A percentile compares a stretch with the other conserved stretches of the same genome.
phyloP scores from a whole-genome alignment of 2,113 vertebrate species.

The Panurus biarmicus region DNA sequence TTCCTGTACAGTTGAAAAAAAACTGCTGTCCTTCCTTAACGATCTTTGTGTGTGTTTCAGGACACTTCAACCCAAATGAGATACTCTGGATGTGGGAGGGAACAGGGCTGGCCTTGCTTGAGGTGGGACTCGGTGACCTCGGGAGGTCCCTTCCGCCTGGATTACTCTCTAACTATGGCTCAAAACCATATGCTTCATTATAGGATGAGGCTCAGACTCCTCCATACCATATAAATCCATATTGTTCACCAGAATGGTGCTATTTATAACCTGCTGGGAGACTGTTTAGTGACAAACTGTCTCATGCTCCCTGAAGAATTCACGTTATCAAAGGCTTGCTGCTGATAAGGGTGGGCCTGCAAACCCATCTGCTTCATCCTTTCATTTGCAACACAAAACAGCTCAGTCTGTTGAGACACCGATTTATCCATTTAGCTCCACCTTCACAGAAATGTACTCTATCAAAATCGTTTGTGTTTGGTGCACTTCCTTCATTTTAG shows the following conservation, averaged over 20 bases:
- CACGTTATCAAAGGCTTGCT: slow-evolving; percentile 13
- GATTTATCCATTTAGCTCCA: neutral
- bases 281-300: slow-evolving; percentile 17
- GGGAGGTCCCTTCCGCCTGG: neutral
- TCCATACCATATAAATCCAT: slow-evolving; percentile 57
- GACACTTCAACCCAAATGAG: neutral
- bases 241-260: neutral
- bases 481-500: neutral
- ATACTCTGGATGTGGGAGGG: neutral
- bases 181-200: neutral
- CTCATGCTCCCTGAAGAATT: slow-evolving; percentile 39
- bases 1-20: neutral
- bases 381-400: neutral
- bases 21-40: accelerated
- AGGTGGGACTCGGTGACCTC: neutral
- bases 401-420: neutral
- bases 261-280: slow-evolving; percentile 54
- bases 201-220: neutral
- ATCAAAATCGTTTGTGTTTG: neutral
- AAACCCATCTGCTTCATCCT: slow-evolving; percentile 2
- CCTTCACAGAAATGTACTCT: neutral
- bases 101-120: neutral
- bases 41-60: neutral
- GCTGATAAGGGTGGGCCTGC: slow-evolving; percentile 44
- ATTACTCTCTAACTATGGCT: neutral